phyloP scores from a whole-genome alignment of 2,113 vertebrate species.

The Ptilonorhynchus violaceus region DNA sequence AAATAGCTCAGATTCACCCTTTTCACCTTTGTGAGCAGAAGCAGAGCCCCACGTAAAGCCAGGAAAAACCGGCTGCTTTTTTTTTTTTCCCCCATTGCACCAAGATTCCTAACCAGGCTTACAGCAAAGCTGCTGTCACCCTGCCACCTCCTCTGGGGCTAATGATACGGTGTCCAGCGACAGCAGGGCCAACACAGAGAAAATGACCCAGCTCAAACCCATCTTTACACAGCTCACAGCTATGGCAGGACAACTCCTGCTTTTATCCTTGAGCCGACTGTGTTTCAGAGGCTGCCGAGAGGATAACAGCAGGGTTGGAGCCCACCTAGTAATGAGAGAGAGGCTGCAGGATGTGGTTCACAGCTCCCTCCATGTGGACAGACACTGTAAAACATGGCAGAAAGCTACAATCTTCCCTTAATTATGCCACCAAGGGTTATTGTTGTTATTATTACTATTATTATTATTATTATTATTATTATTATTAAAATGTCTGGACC shows the following conservation, averaged over 20 bases:
- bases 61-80: background rate
- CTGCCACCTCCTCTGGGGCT: background rate
- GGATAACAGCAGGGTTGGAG: background rate
- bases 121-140: background rate
- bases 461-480: background rate
- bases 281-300: background rate
- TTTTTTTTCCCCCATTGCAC: background rate
- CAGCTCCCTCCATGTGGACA: background rate
- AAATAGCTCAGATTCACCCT: background rate
- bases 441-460: background rate
- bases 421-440: background rate
- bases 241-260: background rate
- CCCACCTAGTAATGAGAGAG: background rate
- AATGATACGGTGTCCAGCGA: background rate
- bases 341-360: background rate
- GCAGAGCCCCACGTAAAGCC: background rate
- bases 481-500: background rate
- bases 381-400: background rate
- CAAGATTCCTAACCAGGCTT: background rate
- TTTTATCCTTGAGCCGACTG: background rate
- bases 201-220: constrained; percentile 17
- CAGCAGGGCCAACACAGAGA: background rate
- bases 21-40: background rate
- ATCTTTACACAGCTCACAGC: constrained; percentile 19
- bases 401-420: background rate